Base-by-base conservation (phyloP, 2,113 vertebrate species). In the Pseudorectes ferrugineus region DNA sequence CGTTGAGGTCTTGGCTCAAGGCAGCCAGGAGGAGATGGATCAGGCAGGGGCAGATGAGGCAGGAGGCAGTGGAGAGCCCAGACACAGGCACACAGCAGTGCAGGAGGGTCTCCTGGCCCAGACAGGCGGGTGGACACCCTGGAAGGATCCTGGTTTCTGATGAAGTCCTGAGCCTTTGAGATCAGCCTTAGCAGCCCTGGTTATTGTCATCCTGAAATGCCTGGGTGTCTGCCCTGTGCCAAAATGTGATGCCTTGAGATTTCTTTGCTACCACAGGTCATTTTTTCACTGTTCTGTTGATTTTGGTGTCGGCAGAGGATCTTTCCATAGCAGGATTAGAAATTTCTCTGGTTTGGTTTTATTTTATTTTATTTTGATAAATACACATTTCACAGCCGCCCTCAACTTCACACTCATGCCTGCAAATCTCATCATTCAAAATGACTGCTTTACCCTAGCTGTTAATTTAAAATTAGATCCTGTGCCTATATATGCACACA, bases 391-490 rank as follows among this genome's bases (percentile, higher is more conserved):
- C 74, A 65, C 52, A 68, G 40, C 68, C 67, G 51, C n/a, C 24
- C 40, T 76, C 48, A 71, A 35, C 51, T 75, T 94, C 88, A 81
- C 45, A 43, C 74, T 61, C 33, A 8, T 18, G 46, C 59, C 55
- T 74, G 71, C 57, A 55, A 88, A 83, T 70, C 59, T 93, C 63
- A 61, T 35, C 4, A 1, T 65, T 82, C 48, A 55, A 78, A 90
- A 85, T 23, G 2, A 57, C n/a, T 85, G 29, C 42, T 68, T 92
- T 22, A 28, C 58, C 21, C 45, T 77, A 58, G 28, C 24, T 83
- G 62, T 81, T 89, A 70, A 78, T 92, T 55, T 79, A 81, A 84
- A 48, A 85, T 82, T 85, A 85, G 66, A 79, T 72, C 71, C 40
- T 33, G 13, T 55, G 35, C 0, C 0, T 52, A 2, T 74, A 25